Evolutionary conservation across 2,113 vertebrate genomes (phyloP).

Genomic region (Cricetomys ansorgei): DNA sequence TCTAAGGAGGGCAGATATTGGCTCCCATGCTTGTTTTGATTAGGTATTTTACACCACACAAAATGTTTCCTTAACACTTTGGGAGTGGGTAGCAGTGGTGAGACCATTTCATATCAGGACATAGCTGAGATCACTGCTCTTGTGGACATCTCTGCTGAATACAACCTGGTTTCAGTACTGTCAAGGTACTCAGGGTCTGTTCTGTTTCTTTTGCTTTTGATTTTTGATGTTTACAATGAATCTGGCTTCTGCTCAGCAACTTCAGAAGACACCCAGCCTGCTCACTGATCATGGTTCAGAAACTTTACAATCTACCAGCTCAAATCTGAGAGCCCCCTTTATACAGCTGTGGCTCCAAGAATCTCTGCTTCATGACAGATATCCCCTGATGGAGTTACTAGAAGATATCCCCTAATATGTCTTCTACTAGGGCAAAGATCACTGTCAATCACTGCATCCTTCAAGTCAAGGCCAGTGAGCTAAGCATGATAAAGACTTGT

Average conservation of each 20-base stretch:
- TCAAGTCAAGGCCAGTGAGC: not conserved
- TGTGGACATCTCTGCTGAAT: not conserved
- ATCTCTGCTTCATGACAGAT: not conserved
- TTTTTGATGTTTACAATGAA: not conserved
- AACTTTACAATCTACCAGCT: not conserved
- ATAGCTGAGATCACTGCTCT: conserved; percentile 68
- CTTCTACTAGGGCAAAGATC: not conserved
- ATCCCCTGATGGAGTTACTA: too few species aligned
- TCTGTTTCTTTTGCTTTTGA: not conserved
- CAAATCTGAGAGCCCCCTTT: not conserved
- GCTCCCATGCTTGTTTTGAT: conserved; percentile 83
- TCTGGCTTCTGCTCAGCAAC: not conserved
- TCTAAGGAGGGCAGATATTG: conserved; percentile 75
- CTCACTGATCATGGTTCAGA: too few species aligned
- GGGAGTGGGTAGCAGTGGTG: conserved; percentile 3
- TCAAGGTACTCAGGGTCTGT: accelerated
- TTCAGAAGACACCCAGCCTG: not conserved
- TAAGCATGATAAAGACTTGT: not conserved
- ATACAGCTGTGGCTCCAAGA: not conserved
- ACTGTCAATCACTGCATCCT: not conserved
- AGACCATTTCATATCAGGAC: conserved; percentile 73
- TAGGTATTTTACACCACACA: conserved; percentile 80
- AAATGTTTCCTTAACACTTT: conserved; percentile 78
- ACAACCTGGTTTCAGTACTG: accelerated
- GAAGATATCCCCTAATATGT: not conserved